Evolutionary conservation across 2,797 vertebrate species (phyloP).

Genomic region (Rhynchonycteris naso): DNA sequence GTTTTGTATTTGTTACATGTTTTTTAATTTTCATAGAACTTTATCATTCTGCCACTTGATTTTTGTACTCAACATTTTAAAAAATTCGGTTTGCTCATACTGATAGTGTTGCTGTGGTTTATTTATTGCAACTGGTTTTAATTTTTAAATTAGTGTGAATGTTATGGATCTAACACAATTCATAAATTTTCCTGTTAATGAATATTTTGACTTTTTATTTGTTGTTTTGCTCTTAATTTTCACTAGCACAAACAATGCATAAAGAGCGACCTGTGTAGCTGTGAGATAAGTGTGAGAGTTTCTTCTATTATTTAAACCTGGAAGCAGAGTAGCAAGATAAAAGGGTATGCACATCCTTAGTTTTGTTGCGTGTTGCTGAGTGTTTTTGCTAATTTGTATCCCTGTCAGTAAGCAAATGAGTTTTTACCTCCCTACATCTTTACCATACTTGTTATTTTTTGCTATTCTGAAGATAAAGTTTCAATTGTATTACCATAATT

Average conservation of each 20-base stretch:
- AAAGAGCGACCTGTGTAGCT: neutral
- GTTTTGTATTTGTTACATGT: neutral
- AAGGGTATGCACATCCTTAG: neutral
- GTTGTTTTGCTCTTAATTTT: slow-evolving; percentile 11
- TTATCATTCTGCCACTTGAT: neutral
- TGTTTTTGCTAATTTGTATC: neutral
- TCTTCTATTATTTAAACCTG: neutral
- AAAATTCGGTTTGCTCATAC: neutral
- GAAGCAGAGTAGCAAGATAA: neutral
- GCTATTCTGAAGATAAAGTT: neutral
- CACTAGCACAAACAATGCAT: neutral
- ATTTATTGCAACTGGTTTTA: slow-evolving; percentile 35
- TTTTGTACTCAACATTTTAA: neutral
- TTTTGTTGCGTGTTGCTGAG: neutral
- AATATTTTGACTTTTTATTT: neutral
- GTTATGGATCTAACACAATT: neutral
- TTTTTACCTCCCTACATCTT: neutral
- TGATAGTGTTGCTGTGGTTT: neutral
- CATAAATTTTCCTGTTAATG: neutral
- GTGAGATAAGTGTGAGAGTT: neutral
- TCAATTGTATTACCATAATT: neutral
- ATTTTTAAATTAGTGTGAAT: neutral
- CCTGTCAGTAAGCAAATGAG: neutral
- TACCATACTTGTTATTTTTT: neutral
- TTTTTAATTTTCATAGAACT: neutral